phyloP scores from a whole-genome alignment of 64 coral and sea anemone species.

The Cladopsammia gracilis region DNA sequence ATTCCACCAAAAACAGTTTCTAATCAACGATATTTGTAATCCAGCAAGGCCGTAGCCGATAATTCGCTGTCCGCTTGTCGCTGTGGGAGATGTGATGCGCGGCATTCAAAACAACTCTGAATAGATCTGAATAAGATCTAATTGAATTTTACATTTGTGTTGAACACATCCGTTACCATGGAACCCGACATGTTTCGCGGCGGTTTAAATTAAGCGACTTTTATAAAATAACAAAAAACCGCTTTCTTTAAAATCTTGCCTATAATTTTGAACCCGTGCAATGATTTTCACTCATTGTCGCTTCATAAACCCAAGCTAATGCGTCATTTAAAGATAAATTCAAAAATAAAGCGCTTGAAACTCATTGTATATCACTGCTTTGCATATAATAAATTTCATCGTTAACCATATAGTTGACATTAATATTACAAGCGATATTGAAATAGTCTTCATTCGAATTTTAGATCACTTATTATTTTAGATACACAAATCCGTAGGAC shows the following conservation, averaged over 20 bases:
- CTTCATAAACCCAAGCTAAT: background rate
- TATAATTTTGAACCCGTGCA: background rate
- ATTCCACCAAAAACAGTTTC: background rate
- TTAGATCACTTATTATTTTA: background rate
- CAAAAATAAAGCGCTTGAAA: background rate
- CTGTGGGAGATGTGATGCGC: background rate
- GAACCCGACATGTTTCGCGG: background rate
- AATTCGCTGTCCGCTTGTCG: background rate
- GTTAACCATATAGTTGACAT: constrained; percentile 14
- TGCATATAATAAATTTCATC: constrained; percentile 7
- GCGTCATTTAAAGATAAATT: background rate
- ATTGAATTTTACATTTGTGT: constrained; percentile 20
- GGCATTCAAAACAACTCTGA: background rate
- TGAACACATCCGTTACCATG: constrained; percentile 8
- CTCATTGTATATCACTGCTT: background rate
- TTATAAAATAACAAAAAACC: background rate
- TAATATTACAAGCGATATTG: constrained; percentile 14
- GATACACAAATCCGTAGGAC: background rate
- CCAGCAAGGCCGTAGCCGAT: background rate
- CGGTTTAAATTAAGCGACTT: background rate
- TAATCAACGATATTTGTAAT: background rate
- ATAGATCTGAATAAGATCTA: background rate
- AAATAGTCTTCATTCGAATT: constrained; percentile 6
- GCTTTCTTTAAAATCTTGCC: background rate
- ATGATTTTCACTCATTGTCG: background rate